Conservation (phyloP, 2,888 invertebrate species). For the Sphaerophoria rueppellii region DNA sequence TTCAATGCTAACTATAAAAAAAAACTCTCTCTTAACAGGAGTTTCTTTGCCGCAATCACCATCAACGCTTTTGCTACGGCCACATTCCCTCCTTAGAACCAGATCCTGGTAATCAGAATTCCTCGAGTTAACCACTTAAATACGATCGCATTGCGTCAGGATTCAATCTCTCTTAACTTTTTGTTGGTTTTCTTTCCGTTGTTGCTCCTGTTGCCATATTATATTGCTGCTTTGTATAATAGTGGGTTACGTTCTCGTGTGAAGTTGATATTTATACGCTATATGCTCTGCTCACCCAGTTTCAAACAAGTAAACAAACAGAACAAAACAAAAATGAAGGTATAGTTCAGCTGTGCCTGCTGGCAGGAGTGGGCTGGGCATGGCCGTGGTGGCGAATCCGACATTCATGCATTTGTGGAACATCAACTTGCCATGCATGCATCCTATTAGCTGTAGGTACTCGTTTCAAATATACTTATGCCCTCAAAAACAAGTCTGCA, state of each 20-base stretch:
- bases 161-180: slow-evolving; percentile 23
- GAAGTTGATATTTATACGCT: slow-evolving; percentile 52
- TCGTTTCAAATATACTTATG: slow-evolving; percentile 20
- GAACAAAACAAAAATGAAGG: slow-evolving; percentile 25
- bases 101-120: slow-evolving; percentile 44
- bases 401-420: slow-evolving; percentile 31
- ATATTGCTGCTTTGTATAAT: neutral
- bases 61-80: neutral
- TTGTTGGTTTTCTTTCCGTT: neutral
- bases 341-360: slow-evolving; percentile 7
- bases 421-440: slow-evolving; percentile 58
- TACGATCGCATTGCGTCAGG: slow-evolving; percentile 57
- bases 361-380: neutral
- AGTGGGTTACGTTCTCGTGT: slow-evolving; percentile 47
- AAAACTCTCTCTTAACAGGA: neutral
- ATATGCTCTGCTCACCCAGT: slow-evolving; percentile 47
- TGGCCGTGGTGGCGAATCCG: neutral
- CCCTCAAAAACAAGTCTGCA: slow-evolving; percentile 18
- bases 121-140: slow-evolving; percentile 52
- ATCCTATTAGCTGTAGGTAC: slow-evolving; percentile 62
- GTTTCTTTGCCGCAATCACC: slow-evolving; percentile 5
- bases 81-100: neutral
- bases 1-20: slow-evolving; percentile 9
- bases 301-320: slow-evolving; percentile 32
- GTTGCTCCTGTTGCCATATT: neutral